Percentiles rank a stretch among this genome's conserved stretches.
phyloP scores from a whole-genome alignment of 1,140 invertebrate genomes.

The Zaprionus tsacasi region DNA sequence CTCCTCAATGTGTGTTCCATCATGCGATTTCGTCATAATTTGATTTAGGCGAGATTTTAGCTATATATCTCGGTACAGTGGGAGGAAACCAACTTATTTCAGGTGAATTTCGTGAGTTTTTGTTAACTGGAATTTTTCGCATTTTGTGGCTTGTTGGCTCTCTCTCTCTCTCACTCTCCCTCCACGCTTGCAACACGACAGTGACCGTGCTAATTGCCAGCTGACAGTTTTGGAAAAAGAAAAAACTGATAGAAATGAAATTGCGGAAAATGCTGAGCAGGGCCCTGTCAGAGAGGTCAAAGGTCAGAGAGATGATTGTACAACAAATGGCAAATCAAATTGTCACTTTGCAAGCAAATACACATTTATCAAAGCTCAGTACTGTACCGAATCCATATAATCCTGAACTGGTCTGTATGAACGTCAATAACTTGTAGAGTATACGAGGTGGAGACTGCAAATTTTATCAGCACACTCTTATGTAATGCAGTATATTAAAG shows the following conservation, averaged over 20 bases:
- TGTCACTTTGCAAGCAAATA: background rate
- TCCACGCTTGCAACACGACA: constrained; percentile 42
- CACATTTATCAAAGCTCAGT: too few species aligned
- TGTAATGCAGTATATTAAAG: too few species aligned
- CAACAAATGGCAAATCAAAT: constrained; percentile 4
- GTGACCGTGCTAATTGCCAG: constrained; percentile 70
- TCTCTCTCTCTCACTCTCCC: constrained; percentile 7
- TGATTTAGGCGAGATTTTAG: background rate
- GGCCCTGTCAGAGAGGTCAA: background rate
- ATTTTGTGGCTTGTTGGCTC: constrained; percentile 2
- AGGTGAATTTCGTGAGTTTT: background rate
- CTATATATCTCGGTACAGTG: too few species aligned
- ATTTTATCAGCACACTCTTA: too few species aligned
- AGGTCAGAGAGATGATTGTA: constrained; percentile 7
- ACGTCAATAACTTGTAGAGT: too few species aligned
- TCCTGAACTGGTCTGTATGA: too few species aligned
- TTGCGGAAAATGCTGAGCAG: constrained; percentile 14
- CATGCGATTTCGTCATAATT: background rate
- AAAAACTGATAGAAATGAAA: constrained; percentile 21
- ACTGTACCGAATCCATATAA: too few species aligned
- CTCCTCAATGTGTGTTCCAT: background rate
- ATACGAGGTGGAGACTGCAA: too few species aligned
- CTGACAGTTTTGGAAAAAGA: constrained; percentile 34
- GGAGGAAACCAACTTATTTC: background rate
- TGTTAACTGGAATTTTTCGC: background rate